Percentiles rank a stretch among this genome's conserved stretches.
Conservation (phyloP, 2,797 vertebrate species). For the Coracias cyanogaster region DNA sequence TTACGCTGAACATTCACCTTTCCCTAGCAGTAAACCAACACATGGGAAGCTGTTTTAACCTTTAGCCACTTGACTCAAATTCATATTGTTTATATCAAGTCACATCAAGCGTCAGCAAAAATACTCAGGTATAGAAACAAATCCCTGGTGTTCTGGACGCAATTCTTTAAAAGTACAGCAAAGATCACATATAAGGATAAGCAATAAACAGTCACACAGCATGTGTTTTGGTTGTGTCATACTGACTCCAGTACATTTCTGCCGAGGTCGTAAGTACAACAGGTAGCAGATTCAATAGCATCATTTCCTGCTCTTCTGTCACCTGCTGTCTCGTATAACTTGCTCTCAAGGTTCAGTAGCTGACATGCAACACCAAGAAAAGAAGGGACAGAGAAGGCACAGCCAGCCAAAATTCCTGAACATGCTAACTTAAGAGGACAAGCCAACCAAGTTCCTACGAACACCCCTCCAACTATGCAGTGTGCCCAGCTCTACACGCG, state of each 20-base stretch:
- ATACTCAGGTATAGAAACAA: background rate
- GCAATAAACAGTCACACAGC: background rate
- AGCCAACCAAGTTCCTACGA: background rate
- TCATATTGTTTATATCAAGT: background rate
- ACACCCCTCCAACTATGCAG: accelerated
- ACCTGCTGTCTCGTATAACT: background rate
- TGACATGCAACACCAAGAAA: background rate
- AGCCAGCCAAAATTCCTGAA: background rate
- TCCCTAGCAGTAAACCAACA: conserved; percentile 11
- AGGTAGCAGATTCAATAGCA: background rate
- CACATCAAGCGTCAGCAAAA: background rate
- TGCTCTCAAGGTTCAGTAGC: background rate
- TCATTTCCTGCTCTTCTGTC: background rate
- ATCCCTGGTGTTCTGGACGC: background rate
- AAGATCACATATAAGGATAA: background rate
- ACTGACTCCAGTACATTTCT: background rate
- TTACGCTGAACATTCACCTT: background rate
- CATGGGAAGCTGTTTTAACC: background rate
- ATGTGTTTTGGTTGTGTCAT: background rate
- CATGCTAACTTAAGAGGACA: background rate
- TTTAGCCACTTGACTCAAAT: conserved; percentile 3
- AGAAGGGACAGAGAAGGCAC: background rate
- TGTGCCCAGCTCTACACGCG: accelerated
- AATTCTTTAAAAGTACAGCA: background rate
- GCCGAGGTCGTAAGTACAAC: background rate